Conservation (phyloP, 2,888 invertebrate species). For the Cephus rjabovi region DNA sequence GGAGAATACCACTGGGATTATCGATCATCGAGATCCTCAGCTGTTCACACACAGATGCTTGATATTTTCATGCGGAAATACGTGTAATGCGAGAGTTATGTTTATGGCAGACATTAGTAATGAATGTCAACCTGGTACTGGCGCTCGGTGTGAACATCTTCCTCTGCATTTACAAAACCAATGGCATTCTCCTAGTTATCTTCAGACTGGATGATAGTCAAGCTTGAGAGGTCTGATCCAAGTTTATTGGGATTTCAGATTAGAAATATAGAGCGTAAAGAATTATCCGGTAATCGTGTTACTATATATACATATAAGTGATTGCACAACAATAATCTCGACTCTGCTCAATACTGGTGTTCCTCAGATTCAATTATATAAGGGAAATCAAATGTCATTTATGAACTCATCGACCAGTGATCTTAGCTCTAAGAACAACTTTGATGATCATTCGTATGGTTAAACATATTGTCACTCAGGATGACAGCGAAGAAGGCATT, state of each 20-base stretch:
- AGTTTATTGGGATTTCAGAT: not conserved
- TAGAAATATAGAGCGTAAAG: not conserved
- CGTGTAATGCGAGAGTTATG: constrained; percentile 13
- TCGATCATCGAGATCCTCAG: not conserved
- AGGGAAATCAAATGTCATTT: constrained; percentile 23
- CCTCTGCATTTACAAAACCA: not conserved
- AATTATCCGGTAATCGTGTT: constrained; percentile 22
- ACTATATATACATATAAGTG: constrained; percentile 21
- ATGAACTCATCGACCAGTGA: not conserved
- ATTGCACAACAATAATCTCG: constrained; percentile 25
- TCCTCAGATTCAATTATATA: constrained; percentile 28
- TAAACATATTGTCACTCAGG: not conserved
- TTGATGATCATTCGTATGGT: too few species aligned
- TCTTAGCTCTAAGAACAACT: not conserved
- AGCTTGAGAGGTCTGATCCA: not conserved
- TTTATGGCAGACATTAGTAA: constrained; percentile 26
- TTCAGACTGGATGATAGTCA: not conserved
- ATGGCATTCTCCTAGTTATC: not conserved
- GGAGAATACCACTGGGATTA: not conserved
- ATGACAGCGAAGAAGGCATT: not conserved
- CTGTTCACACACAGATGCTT: not conserved
- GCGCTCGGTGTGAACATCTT: constrained; percentile 9
- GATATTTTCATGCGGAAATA: not conserved
- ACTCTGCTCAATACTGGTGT: constrained; percentile 14
- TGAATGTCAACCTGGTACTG: constrained; percentile 29